These are phyloP conservation scores for Carcharodon carcharias DNA, from an alignment of 2,797 vertebrate species.

Conservation along the genomic window DNA sequence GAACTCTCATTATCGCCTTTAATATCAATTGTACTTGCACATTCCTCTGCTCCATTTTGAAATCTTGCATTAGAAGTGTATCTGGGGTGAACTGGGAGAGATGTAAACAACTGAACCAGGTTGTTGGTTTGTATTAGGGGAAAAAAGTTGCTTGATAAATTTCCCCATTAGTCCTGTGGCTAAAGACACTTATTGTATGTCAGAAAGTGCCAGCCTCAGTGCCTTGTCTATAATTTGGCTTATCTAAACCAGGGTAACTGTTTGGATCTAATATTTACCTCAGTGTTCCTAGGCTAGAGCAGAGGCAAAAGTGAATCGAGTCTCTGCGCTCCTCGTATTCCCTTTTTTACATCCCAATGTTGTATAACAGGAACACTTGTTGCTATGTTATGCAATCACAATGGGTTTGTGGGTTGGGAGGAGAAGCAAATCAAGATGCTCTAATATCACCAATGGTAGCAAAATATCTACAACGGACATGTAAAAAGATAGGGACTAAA, in stretches of 20 bases:
- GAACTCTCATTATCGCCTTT: no score
- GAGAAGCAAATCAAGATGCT: not conserved
- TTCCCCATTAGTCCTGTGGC: not conserved
- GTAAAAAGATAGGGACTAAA: not conserved
- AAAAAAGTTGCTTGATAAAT: not conserved
- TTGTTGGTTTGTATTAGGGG: no score
- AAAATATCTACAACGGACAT: no score
- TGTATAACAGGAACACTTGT: not conserved
- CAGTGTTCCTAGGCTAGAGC: not conserved
- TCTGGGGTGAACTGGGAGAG: no score
- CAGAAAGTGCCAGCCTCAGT: not conserved
- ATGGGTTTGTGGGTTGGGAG: not conserved
- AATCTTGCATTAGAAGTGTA: no score
- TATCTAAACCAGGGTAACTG: no score
- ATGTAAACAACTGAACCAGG: no score
- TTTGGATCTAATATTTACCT: not conserved
- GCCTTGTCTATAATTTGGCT: not conserved
- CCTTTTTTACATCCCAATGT: not conserved
- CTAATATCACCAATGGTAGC: no score
- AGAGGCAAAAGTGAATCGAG: not conserved
- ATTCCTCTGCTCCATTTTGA: no score
- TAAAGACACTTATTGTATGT: not conserved
- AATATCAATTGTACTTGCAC: no score
- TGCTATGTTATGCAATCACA: not conserved
- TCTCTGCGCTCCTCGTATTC: not conserved